Conservation (phyloP, 2,797 vertebrate species). For the Pseudochaenichthys georgianus region DNA sequence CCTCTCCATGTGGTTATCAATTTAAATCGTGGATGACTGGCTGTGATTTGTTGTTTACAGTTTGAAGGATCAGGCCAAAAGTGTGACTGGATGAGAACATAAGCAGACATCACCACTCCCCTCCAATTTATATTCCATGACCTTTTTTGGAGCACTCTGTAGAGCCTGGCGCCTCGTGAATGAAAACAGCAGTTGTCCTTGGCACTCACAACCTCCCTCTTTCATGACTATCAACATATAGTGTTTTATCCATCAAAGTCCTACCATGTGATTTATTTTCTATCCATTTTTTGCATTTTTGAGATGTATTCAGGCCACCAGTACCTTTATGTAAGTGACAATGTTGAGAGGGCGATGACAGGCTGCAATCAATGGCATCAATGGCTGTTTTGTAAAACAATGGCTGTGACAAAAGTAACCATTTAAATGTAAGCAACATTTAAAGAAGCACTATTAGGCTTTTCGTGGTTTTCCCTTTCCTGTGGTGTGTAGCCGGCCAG, state of each 20-base stretch:
- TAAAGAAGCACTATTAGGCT: too few species aligned
- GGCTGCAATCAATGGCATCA: too few species aligned
- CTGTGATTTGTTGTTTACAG: neutral
- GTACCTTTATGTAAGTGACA: too few species aligned
- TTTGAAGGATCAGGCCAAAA: neutral
- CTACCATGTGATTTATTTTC: neutral
- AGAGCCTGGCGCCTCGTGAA: neutral
- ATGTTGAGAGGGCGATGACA: too few species aligned
- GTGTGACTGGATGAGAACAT: neutral
- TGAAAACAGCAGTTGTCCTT: neutral
- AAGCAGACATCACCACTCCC: neutral
- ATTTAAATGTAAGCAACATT: too few species aligned
- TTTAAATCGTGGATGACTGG: neutral
- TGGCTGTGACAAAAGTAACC: too few species aligned
- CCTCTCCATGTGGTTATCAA: slow-evolving; percentile 1
- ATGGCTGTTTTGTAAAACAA: too few species aligned
- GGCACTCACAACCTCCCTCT: neutral
- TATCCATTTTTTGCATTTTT: too few species aligned
- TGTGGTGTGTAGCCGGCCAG: too few species aligned
- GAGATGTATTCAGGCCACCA: too few species aligned
- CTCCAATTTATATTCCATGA: neutral
- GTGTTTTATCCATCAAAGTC: too few species aligned
- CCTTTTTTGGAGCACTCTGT: neutral
- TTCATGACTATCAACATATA: neutral
- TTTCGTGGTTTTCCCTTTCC: too few species aligned